Evolutionary conservation across 2,888 invertebrate genomes (phyloP).

Genomic region (Volucella zonaria): DNA sequence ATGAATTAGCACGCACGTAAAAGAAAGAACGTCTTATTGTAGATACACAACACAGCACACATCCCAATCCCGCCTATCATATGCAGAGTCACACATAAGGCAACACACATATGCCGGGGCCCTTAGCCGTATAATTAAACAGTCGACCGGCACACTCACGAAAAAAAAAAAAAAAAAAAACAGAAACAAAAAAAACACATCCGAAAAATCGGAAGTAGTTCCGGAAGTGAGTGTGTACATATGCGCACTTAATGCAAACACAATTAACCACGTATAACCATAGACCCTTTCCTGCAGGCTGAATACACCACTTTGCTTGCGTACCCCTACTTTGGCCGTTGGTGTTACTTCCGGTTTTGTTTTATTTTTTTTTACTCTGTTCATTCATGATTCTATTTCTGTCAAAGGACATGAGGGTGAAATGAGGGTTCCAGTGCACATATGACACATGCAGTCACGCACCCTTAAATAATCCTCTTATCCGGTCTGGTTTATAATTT

Average conservation of each 20-base stretch:
- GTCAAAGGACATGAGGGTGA: conserved; percentile 54
- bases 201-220: conserved; percentile 70
- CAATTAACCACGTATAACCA: conserved; percentile 63
- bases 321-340: conserved; percentile 21
- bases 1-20: conserved; percentile 31
- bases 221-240: conserved; percentile 71
- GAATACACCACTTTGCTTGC: background rate
- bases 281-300: conserved; percentile 31
- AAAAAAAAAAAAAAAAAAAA: conserved; percentile 5
- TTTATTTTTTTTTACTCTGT: conserved; percentile 35
- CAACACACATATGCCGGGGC: conserved; percentile 42
- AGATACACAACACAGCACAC: conserved; percentile 25
- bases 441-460: conserved; percentile 71
- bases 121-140: conserved; percentile 58
- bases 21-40: conserved; percentile 36
- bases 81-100: conserved; percentile 67
- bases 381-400: conserved; percentile 53
- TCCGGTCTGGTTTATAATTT: conserved; percentile 55
- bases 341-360: conserved; percentile 68
- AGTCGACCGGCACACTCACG: conserved; percentile 14
- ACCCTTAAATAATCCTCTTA: conserved; percentile 67
- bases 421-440: conserved; percentile 44
- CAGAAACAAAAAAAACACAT: conserved; percentile 1
- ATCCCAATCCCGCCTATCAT: conserved; percentile 35
- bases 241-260: conserved; percentile 68